phyloP scores from a whole-genome alignment of 2,113 vertebrate genomes.

The Canis aureus region DNA sequence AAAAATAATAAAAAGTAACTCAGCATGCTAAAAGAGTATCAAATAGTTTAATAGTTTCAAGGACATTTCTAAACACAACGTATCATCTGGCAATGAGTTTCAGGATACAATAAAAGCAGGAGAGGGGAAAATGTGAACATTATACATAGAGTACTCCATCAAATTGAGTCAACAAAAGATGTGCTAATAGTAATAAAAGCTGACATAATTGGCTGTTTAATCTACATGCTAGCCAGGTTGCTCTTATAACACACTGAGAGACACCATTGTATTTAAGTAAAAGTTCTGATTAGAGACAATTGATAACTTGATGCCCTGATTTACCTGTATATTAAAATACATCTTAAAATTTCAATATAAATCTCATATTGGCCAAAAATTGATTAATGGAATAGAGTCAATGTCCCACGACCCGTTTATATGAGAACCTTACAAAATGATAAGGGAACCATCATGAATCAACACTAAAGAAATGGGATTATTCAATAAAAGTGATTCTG shows the following conservation, averaged over 20 bases:
- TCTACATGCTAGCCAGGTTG: not conserved
- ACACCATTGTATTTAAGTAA: not conserved
- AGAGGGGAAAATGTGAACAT: not conserved
- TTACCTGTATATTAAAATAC: not conserved
- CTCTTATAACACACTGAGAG: not conserved
- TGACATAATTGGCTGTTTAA: not conserved
- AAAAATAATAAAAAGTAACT: not conserved
- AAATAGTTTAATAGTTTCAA: not conserved
- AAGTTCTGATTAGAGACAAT: constrained; percentile 11
- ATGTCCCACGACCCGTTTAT: not conserved
- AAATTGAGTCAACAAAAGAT: not conserved
- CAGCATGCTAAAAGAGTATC: not conserved
- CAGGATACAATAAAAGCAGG: not conserved
- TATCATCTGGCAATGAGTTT: not conserved
- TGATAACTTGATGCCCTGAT: not conserved
- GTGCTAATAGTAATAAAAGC: not conserved
- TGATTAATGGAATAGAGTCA: not conserved
- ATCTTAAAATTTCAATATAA: constrained; percentile 12
- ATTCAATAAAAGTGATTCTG: not conserved
- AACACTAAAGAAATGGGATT: not conserved
- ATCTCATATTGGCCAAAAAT: not conserved
- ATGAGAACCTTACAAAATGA: not conserved
- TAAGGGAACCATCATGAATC: not conserved
- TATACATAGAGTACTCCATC: not conserved
- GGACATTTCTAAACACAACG: not conserved